phyloP scores from a whole-genome alignment of 2,797 vertebrate genomes.

The Crotalus adamanteus region DNA sequence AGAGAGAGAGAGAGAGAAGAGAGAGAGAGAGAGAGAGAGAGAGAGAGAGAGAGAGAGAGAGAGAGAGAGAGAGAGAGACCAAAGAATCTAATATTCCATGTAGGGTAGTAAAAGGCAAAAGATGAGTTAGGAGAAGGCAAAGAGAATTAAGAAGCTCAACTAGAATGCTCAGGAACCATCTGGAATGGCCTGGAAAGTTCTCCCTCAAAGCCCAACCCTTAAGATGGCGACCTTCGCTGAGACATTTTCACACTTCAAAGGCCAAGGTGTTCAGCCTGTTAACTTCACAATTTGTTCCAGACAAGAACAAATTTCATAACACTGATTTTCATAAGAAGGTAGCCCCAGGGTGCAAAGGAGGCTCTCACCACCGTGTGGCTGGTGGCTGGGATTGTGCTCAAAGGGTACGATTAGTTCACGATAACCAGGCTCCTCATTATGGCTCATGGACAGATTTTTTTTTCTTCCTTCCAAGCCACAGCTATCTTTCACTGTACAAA shows the following conservation, averaged over 20 bases:
- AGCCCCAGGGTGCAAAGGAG: slow-evolving; percentile 40
- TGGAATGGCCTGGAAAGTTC: not conserved
- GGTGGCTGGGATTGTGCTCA: slow-evolving; percentile 27
- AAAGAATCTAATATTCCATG: not conserved
- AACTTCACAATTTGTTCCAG: slow-evolving; percentile 39
- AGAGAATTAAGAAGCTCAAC: not conserved
- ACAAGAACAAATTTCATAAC: slow-evolving; percentile 24
- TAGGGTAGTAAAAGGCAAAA: not conserved
- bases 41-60: too few relatives aligned
- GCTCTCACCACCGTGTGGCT: slow-evolving; percentile 15
- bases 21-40: not conserved
- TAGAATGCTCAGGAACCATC: not conserved
- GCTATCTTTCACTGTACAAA: slow-evolving; percentile 38
- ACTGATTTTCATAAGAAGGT: slow-evolving; percentile 46
- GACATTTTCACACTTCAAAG: slow-evolving; percentile 17
- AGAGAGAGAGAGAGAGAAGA: not conserved
- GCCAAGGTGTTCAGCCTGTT: slow-evolving; percentile 33
- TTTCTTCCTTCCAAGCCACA: slow-evolving; percentile 1
- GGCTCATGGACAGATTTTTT: slow-evolving; percentile 40
- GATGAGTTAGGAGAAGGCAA: not conserved
- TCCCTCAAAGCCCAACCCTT: not conserved
- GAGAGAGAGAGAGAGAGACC: too few relatives aligned
- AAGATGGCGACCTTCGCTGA: not conserved
- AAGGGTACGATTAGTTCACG: slow-evolving; percentile 36
- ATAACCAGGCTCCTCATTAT: slow-evolving; percentile 18